phyloP scores from a whole-genome alignment of 2,888 invertebrate genomes.

The Hydropsyche betteni region DNA sequence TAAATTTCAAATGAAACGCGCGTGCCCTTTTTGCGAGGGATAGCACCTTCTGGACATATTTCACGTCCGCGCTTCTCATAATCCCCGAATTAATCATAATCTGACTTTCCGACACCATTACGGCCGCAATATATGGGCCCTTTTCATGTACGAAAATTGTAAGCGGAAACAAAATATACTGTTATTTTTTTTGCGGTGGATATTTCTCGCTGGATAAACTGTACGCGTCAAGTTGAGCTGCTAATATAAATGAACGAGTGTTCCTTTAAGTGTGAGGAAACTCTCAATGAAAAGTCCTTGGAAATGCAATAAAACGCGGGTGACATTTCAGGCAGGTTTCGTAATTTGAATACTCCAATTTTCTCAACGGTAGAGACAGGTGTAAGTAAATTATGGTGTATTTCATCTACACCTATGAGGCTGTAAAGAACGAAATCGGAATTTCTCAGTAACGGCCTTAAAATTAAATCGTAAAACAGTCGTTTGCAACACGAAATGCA shows the following conservation, averaged over 20 bases:
- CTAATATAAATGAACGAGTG: no score
- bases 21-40: slow-evolving; percentile 5
- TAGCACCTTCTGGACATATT: slow-evolving; percentile 21
- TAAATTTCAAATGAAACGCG: background rate
- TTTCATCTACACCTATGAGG: background rate
- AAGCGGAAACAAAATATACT: background rate
- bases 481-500: no score
- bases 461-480: slow-evolving; percentile 18
- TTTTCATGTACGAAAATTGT: slow-evolving; percentile 5
- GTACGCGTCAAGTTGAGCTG: no score
- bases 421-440: slow-evolving; percentile 18
- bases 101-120: slow-evolving; percentile 14
- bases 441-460: slow-evolving; percentile 12
- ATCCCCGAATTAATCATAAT: slow-evolving; percentile 25
- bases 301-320: slow-evolving; percentile 13
- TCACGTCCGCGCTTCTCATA: slow-evolving; percentile 22
- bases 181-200: background rate
- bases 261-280: background rate
- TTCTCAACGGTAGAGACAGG: background rate
- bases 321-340: background rate
- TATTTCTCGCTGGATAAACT: no score
- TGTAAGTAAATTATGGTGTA: slow-evolving; percentile 7
- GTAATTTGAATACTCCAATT: slow-evolving; percentile 23
- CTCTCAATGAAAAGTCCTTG: slow-evolving; percentile 1
- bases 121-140: slow-evolving; percentile 5